A percentile compares a stretch with the other conserved stretches of the same genome.
These are phyloP conservation scores for Octomys mimax DNA, from an alignment of 2,797 vertebrate species.

Conservation along the genomic window DNA sequence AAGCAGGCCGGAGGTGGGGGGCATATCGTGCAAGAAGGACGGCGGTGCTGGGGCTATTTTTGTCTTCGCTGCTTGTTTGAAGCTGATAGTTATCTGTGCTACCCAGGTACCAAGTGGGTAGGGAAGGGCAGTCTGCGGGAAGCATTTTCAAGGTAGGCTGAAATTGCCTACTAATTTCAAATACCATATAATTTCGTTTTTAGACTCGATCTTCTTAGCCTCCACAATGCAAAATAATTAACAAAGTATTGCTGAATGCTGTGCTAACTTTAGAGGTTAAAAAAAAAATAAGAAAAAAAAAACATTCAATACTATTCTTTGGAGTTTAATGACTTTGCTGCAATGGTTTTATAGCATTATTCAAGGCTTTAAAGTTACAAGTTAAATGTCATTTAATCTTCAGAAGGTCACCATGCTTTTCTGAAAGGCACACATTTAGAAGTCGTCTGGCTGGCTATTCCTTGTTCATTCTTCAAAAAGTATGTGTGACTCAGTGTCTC, in stretches of 20 bases:
- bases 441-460: conserved; percentile 71
- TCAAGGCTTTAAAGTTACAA: conserved; percentile 67
- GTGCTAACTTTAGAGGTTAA: conserved; percentile 64
- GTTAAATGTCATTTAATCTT: conserved; percentile 70
- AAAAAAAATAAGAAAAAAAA: neutral
- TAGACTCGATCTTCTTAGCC: conserved; percentile 23
- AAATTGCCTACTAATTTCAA: conserved; percentile 79
- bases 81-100: conserved; percentile 76
- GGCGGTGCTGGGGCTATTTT: conserved; percentile 72
- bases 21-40: conserved; percentile 53
- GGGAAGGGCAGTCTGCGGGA: conserved; percentile 50
- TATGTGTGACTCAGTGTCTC: conserved; percentile 60
- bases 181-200: conserved; percentile 77
- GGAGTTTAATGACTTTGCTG: conserved; percentile 46
- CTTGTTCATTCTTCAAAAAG: conserved; percentile 67
- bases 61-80: conserved; percentile 74
- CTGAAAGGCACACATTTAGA: conserved; percentile 69
- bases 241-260: conserved; percentile 65
- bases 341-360: conserved; percentile 65
- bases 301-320: conserved; percentile 61
- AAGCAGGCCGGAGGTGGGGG: conserved; percentile 36
- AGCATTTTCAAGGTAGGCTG: conserved; percentile 59
- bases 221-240: conserved; percentile 69
- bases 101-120: conserved; percentile 60
- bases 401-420: conserved; percentile 66